Evolutionary conservation across 1,140 invertebrate species (phyloP).

Genomic region (Archegozetes longisetosus): DNA sequence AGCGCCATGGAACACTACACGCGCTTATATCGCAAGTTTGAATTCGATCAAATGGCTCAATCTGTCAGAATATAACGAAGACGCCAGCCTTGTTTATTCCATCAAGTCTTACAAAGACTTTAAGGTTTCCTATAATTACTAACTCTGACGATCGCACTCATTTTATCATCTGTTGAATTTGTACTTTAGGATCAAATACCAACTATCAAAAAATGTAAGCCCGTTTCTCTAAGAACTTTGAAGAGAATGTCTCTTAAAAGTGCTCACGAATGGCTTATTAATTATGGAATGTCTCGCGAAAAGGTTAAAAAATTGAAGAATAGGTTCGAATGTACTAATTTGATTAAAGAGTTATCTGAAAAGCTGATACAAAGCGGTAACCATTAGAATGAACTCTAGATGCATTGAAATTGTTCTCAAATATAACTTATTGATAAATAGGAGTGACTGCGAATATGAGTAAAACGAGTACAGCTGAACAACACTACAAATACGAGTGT

Average conservation of each 20-base stretch:
- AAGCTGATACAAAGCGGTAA: background rate
- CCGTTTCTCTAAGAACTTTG: background rate
- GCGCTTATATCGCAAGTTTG: conserved; percentile 90
- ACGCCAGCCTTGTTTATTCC: background rate
- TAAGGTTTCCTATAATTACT: background rate
- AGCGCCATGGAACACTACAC: conserved; percentile 75
- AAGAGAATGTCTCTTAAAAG: background rate
- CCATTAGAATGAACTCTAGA: background rate
- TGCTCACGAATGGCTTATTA: background rate
- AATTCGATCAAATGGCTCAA: conserved; percentile 35
- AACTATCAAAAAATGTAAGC: background rate
- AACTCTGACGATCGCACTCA: no score
- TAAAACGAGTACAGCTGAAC: background rate
- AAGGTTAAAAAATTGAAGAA: background rate
- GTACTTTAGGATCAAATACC: background rate
- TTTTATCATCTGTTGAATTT: no score
- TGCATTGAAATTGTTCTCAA: background rate
- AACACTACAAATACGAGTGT: background rate
- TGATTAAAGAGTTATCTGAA: background rate
- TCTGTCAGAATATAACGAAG: background rate
- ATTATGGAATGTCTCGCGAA: background rate
- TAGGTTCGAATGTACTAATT: background rate
- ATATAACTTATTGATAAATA: background rate
- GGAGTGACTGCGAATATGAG: background rate
- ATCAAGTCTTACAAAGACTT: background rate